These are phyloP conservation scores for Amblyjoppa fuscipennis DNA, from an alignment of 2,888 invertebrate species.

Conservation along the genomic window DNA sequence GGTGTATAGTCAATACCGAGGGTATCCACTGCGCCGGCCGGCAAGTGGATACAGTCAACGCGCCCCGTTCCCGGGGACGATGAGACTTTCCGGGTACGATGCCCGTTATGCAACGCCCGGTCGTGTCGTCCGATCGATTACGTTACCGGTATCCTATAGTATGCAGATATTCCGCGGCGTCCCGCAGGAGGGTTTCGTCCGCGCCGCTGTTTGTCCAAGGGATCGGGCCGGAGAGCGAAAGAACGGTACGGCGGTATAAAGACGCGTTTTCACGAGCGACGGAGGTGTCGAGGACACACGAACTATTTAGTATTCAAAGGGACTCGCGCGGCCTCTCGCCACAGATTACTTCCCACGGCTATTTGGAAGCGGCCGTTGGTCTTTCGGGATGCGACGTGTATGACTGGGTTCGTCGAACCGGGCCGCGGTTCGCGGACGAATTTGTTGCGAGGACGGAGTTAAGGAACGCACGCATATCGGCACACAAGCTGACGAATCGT, in stretches of 20 bases:
- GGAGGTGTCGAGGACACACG: conserved; percentile 60
- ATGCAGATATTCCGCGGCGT: conserved; percentile 48
- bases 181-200: background rate
- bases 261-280: conserved; percentile 33
- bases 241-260: background rate
- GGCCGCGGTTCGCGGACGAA: conserved; percentile 61
- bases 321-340: conserved; percentile 72
- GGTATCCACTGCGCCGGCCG: conserved; percentile 24
- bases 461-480: conserved; percentile 59
- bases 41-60: conserved; percentile 11
- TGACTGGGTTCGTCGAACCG: conserved; percentile 69
- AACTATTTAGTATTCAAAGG: conserved; percentile 81
- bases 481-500: conserved; percentile 30
- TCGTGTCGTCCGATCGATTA: conserved; percentile 55
- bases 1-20: conserved; percentile 24
- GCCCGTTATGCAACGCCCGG: conserved; percentile 38
- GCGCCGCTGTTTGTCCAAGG: conserved; percentile 2
- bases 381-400: conserved; percentile 78
- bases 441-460: conserved; percentile 7
- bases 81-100: conserved; percentile 47
- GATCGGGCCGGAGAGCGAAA: conserved; percentile 1
- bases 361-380: conserved; percentile 80
- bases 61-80: conserved; percentile 38
- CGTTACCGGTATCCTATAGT: conserved; percentile 54
- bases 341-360: conserved; percentile 83